These are phyloP conservation scores for Edolisoma coerulescens DNA, from an alignment of 2,113 vertebrate genomes.

Conservation along the genomic window DNA sequence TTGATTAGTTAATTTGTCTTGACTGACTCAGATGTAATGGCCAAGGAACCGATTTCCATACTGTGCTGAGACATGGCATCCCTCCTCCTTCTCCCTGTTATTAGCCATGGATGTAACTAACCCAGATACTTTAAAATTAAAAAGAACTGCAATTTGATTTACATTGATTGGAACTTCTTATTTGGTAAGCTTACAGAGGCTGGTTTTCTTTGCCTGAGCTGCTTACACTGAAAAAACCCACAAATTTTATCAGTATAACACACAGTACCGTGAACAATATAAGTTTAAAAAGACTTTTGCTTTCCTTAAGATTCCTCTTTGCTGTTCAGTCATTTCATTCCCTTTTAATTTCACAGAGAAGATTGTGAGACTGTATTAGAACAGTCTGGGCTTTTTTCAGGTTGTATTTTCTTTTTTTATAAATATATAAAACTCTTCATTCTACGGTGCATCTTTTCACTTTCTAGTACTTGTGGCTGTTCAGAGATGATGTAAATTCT, in stretches of 20 bases:
- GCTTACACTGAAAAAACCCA: background rate
- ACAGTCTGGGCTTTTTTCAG: background rate
- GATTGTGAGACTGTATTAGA: background rate
- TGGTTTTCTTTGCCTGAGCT: background rate
- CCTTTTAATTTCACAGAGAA: background rate
- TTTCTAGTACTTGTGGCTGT: background rate
- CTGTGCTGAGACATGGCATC: background rate
- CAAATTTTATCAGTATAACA: background rate
- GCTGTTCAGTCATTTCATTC: background rate
- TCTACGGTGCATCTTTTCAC: background rate
- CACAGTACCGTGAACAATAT: fast-evolving
- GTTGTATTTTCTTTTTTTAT: too few species aligned
- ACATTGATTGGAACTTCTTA: background rate
- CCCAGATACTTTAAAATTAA: background rate
- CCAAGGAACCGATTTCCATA: background rate
- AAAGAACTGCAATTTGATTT: background rate
- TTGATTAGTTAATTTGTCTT: background rate
- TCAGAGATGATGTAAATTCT: background rate
- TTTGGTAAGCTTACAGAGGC: background rate
- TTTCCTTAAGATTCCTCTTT: background rate
- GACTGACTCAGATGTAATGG: background rate
- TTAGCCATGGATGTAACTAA: background rate
- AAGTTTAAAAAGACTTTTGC: background rate
- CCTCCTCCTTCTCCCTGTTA: background rate
- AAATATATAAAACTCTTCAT: background rate